Percentiles rank a stretch among this genome's conserved stretches.
Evolutionary conservation across 2,797 vertebrate species (phyloP).

Genomic region (Pseudotriccus pelzelni): DNA sequence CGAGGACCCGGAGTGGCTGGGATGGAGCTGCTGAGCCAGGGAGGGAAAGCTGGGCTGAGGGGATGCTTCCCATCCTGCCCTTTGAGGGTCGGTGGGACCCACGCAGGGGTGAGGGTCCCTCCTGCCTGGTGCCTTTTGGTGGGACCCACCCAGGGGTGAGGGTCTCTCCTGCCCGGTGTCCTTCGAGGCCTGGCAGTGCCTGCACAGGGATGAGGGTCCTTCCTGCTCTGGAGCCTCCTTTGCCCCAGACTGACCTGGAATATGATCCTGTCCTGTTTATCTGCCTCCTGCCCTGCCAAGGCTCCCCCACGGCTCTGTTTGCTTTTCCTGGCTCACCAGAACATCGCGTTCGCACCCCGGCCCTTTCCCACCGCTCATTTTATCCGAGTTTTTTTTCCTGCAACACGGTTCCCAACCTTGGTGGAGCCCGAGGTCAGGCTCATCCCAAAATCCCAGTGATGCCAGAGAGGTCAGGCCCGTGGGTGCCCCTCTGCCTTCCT

Average conservation of each 20-base stretch:
- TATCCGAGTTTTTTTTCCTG: accelerated
- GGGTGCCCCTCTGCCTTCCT: not conserved
- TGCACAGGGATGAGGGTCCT: not conserved
- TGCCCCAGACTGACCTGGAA: slow-evolving; percentile 27
- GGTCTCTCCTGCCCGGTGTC: not conserved
- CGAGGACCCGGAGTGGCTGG: accelerated
- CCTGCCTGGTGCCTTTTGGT: not conserved
- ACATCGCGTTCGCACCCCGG: not conserved
- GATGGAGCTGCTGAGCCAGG: accelerated
- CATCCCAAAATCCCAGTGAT: not conserved
- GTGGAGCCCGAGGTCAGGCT: not conserved
- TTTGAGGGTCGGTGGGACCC: accelerated
- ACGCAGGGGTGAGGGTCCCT: not conserved
- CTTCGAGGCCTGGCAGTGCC: not conserved
- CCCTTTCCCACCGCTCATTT: not conserved
- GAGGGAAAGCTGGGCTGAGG: not conserved
- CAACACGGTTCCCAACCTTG: accelerated
- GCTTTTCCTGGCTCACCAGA: slow-evolving; percentile 14
- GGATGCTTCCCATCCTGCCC: accelerated
- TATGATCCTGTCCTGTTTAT: not conserved
- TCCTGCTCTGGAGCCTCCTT: accelerated
- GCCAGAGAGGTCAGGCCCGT: accelerated
- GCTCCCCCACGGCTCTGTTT: not conserved
- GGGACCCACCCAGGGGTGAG: not conserved
- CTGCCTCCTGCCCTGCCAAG: not conserved